Evolutionary conservation across 2,113 vertebrate species (phyloP).

Genomic region (Ptilonorhynchus violaceus): DNA sequence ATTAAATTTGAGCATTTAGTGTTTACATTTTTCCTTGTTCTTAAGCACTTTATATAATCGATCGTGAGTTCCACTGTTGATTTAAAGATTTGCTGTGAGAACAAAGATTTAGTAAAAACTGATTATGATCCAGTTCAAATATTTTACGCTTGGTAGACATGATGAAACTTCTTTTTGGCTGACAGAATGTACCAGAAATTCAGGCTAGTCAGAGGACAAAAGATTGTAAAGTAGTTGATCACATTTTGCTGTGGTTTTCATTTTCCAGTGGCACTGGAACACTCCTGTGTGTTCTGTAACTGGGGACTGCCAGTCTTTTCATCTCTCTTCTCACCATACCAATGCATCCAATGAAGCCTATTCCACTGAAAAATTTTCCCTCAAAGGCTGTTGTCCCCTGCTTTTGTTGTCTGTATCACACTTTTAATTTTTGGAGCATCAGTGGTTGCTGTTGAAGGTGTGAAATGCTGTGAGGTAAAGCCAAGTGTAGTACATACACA

Average conservation of each 20-base stretch:
- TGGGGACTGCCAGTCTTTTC: background rate
- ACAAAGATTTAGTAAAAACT: background rate
- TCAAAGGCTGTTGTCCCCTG: background rate
- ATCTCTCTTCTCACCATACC: background rate
- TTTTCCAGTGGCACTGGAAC: background rate
- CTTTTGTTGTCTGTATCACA: background rate
- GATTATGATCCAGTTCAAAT: background rate
- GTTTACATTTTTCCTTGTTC: background rate
- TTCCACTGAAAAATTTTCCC: background rate
- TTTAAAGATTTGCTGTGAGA: background rate
- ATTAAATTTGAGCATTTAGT: background rate
- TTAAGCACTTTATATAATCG: fast-evolving
- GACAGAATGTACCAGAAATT: background rate
- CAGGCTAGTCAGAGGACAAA: background rate
- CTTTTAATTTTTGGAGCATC: background rate
- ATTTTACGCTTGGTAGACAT: background rate
- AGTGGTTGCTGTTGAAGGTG: background rate
- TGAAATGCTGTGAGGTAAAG: background rate
- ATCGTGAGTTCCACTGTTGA: background rate
- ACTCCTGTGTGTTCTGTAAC: background rate
- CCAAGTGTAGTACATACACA: background rate
- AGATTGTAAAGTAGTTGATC: background rate
- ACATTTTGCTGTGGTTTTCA: background rate
- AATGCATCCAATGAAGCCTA: background rate
- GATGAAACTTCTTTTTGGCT: background rate